These are phyloP conservation scores for Agrochola macilenta DNA, from an alignment of 2,888 invertebrate genomes.

Conservation along the genomic window DNA sequence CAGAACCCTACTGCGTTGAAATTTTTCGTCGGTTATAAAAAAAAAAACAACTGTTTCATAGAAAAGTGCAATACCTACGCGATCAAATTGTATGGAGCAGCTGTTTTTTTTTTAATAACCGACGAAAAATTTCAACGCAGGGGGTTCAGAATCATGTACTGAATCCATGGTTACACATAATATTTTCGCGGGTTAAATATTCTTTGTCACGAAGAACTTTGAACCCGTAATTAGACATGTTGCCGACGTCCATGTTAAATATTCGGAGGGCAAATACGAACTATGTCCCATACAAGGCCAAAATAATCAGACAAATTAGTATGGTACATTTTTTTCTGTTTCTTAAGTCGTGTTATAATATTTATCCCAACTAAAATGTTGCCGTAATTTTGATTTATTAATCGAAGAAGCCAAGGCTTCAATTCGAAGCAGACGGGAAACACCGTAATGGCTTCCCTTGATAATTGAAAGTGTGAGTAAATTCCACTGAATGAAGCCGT, in stretches of 20 bases:
- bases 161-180: too few relatives aligned
- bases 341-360: not conserved
- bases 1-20: too few relatives aligned
- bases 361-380: not conserved
- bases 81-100: too few relatives aligned
- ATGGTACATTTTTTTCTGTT: constrained; percentile 1
- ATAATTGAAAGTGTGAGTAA: constrained; percentile 15
- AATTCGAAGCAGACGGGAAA: not conserved
- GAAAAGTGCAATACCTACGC: too few relatives aligned
- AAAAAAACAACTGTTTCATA: too few relatives aligned
- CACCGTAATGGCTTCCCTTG: constrained; percentile 19
- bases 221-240: constrained; percentile 20
- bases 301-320: constrained; percentile 21
- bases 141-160: too few relatives aligned
- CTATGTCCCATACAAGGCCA: constrained; percentile 25
- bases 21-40: too few relatives aligned
- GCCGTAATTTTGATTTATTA: not conserved
- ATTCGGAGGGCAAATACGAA: constrained; percentile 17
- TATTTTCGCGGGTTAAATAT: not conserved
- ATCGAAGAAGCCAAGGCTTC: not conserved
- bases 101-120: too few relatives aligned
- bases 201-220: constrained; percentile 5
- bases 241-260: constrained; percentile 15
- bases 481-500: constrained; percentile 9
- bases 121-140: too few relatives aligned